These are phyloP conservation scores for Xestia ashworthii DNA, from an alignment of 2,888 invertebrate species.

Conservation along the genomic window DNA sequence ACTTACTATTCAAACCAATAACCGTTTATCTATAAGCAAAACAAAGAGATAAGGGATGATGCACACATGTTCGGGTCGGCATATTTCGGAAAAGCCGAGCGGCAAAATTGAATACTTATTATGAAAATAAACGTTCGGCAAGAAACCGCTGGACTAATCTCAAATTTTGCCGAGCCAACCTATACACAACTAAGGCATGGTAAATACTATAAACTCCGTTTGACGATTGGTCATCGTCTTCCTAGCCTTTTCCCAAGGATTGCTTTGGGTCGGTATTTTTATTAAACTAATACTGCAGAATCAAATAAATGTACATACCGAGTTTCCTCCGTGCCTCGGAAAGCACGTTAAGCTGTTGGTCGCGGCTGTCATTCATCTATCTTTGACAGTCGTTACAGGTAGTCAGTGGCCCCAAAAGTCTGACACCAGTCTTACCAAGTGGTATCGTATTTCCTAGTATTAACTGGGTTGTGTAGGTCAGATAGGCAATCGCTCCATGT, in stretches of 20 bases:
- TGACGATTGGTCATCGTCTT: neutral
- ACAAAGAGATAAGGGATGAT: conserved; percentile 15
- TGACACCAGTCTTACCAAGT: too few relatives aligned
- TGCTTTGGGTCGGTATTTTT: neutral
- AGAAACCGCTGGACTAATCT: neutral
- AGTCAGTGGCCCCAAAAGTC: too few relatives aligned
- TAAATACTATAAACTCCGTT: neutral
- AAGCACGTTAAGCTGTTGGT: too few relatives aligned
- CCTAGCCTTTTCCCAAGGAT: neutral
- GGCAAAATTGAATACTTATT: neutral
- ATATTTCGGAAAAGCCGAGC: neutral
- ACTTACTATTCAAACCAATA: conserved; percentile 33
- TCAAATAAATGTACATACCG: too few relatives aligned
- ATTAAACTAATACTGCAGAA: neutral
- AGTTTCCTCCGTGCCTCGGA: too few relatives aligned
- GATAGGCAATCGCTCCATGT: too few relatives aligned
- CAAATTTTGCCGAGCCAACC: neutral
- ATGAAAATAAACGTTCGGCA: neutral
- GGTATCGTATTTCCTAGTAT: too few relatives aligned
- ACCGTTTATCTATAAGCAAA: conserved; percentile 18
- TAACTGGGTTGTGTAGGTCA: too few relatives aligned
- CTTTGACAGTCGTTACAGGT: too few relatives aligned
- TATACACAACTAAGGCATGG: too few relatives aligned
- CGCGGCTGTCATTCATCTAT: too few relatives aligned
- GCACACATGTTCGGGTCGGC: neutral